Base-by-base conservation (phyloP, 2,888 invertebrate species). In the Sesia bembeciformis region DNA sequence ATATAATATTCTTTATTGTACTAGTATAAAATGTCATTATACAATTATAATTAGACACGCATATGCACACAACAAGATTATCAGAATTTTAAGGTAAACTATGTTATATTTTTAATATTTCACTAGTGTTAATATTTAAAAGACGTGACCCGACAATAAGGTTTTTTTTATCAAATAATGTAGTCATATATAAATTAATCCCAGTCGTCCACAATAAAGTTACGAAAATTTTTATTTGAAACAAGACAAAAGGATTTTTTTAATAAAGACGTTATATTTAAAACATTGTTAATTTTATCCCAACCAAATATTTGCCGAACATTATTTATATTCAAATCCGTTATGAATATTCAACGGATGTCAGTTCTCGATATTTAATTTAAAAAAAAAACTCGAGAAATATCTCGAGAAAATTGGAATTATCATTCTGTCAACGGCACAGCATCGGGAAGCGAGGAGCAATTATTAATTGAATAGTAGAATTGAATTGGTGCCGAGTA, bases 401-500 rank as follows among this genome's bases (percentile, higher is more conserved):
- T 52, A 54, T 52, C 50, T 55, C 52, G 57, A 53, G 55, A 65
- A 64, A 70, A 65, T 64, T 62, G 62, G 64, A 66, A 68, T 74
- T 68, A 76, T 74, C 70, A 72, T 70, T 65, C 74, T 76, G 76
- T 74, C 74, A 74, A 58, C 54, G 64, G 59, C 78, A 76, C 63
- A 60, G 64, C 64, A 40, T 40, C 40, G 40, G 60, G 23, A 52
- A 57, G 54, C 57, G 54, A 51, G 60, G 67, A 73, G 75, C 78
- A 78, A 79, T 80, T 79, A 77, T 67, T 74, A 74, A 75, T 73
- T 68, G 70, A 65, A 72, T 69, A 63, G 63, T 61, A 40, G 39
- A 51, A 5, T 8, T 51, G 52, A 54, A 52, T 39, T 50, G 7
- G 46, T 46, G 46, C 46, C 77, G 74, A 72, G 69, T 66, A 76